A percentile compares a stretch with the other conserved stretches of the same genome.
Evolutionary conservation across 1,140 invertebrate species (phyloP).

Genomic region (Pomacea maculata): DNA sequence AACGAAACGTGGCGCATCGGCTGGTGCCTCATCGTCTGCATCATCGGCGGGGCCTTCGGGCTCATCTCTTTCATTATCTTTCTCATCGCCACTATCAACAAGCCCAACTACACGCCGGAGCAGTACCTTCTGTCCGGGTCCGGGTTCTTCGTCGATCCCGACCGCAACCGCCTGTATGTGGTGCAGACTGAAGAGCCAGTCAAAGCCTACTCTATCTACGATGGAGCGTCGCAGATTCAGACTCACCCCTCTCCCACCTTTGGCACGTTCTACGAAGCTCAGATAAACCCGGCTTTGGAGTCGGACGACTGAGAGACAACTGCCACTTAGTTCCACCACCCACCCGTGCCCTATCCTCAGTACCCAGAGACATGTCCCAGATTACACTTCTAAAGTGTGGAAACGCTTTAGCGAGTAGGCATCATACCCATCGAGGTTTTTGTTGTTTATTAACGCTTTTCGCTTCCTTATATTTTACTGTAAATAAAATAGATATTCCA

Average conservation of each 20-base stretch:
- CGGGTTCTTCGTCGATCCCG: slow-evolving; percentile 43
- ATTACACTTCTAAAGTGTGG: no score
- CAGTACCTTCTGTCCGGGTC: slow-evolving; percentile 28
- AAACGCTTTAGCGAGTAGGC: no score
- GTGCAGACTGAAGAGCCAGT: slow-evolving; percentile 26
- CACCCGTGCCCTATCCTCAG: neutral
- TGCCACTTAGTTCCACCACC: neutral
- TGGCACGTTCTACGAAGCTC: neutral
- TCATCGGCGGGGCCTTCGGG: slow-evolving; percentile 41
- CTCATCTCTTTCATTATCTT: slow-evolving; percentile 51
- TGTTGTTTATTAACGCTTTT: no score
- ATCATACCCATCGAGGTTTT: no score
- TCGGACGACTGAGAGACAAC: slow-evolving; percentile 2
- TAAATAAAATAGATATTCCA: no score
- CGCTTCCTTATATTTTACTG: no score
- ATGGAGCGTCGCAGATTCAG: neutral
- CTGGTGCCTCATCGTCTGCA: slow-evolving; percentile 52
- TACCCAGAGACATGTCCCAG: no score
- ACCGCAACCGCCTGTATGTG: slow-evolving; percentile 41
- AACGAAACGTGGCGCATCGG: slow-evolving; percentile 35
- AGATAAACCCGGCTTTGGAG: slow-evolving; percentile 14
- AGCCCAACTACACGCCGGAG: slow-evolving; percentile 31
- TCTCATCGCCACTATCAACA: slow-evolving; percentile 44
- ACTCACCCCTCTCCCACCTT: neutral
- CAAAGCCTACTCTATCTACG: slow-evolving; percentile 13